Percentiles rank a stretch among this genome's conserved stretches.
phyloP scores from a whole-genome alignment of 2,113 vertebrate species.

The Corvus cornix region DNA sequence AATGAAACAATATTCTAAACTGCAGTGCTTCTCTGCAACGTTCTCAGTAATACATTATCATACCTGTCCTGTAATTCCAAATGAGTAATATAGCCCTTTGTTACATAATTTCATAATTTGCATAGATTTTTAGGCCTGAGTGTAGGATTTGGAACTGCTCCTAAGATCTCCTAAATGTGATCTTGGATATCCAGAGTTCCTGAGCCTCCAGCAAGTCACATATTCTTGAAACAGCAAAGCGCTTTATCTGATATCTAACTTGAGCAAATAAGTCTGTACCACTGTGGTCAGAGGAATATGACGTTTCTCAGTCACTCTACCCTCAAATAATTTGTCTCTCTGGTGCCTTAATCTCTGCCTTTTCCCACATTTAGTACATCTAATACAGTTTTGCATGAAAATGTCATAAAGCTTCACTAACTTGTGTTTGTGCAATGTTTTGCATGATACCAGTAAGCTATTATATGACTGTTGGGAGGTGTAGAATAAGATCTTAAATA shows the following conservation, averaged over 20 bases:
- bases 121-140: background rate
- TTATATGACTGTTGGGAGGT: background rate
- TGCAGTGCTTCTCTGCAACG: background rate
- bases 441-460: background rate
- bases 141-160: background rate
- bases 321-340: background rate
- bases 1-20: background rate
- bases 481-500: background rate
- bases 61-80: background rate
- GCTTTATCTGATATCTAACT: background rate
- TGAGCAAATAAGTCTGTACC: background rate
- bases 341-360: background rate
- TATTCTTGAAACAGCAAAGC: background rate
- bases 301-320: background rate
- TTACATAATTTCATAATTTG: background rate
- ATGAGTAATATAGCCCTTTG: background rate
- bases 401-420: background rate
- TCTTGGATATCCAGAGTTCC: background rate
- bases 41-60: background rate
- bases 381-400: background rate
- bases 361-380: background rate
- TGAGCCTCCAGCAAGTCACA: background rate
- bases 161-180: background rate
- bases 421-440: background rate
- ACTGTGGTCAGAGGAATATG: background rate